phyloP scores from a whole-genome alignment of 2,113 vertebrate genomes.

The Diglossa brunneiventris region DNA sequence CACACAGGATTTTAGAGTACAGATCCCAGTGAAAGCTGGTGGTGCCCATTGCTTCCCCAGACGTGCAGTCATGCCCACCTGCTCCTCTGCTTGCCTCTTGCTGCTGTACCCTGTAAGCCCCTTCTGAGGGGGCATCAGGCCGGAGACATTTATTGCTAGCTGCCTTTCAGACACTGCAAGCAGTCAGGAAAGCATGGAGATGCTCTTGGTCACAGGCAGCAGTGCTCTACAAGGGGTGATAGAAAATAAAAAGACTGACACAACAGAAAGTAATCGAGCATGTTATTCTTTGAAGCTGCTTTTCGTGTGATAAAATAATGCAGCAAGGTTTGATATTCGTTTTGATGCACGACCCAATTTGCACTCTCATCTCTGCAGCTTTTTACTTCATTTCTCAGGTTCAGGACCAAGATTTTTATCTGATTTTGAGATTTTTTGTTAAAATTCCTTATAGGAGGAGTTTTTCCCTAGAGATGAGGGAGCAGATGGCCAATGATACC shows the following conservation, averaged over 20 bases:
- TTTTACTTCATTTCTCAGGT: background rate
- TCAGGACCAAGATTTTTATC: background rate
- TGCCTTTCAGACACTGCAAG: background rate
- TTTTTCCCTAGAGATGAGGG: background rate
- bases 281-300: background rate
- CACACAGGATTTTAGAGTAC: background rate
- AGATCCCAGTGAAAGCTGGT: background rate
- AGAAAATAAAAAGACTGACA: background rate
- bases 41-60: background rate
- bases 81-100: background rate
- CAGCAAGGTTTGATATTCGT: background rate
- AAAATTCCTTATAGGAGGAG: background rate
- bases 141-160: background rate
- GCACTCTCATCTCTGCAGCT: background rate
- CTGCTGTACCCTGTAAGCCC: background rate
- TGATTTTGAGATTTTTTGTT: background rate
- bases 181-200: background rate
- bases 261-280: background rate
- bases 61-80: fast-evolving
- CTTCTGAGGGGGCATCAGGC: background rate
- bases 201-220: background rate
- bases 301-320: background rate
- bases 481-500: background rate
- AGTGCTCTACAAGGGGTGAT: background rate
- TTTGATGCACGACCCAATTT: background rate